Base-by-base conservation (phyloP, 2,888 invertebrate genomes). In the Caenorhabditis afra region DNA sequence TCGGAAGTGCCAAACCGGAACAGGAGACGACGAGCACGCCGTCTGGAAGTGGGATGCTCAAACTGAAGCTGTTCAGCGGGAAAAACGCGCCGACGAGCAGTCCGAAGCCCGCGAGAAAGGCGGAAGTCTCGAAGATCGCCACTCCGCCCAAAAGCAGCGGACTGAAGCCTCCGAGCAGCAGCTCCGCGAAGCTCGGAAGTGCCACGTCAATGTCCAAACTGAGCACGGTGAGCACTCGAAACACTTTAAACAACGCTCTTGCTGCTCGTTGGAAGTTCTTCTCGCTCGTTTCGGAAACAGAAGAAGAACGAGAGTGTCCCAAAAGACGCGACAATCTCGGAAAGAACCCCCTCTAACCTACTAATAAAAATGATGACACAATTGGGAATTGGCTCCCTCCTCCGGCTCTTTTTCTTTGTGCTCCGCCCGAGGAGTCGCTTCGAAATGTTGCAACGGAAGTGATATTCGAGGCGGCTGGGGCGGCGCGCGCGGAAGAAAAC, bases 311-410 rank as follows among this genome's bases (percentile, higher is more conserved):
- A 37, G 12, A 50, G 44, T 35, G n/a, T 45, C 45, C 18, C 45
- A 41, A 44, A 52, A 52, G 29, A 29, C 29, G 29, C 29, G 29
- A 29, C 29, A 29, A 29, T 29, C 29, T 29, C 29, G 29, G 29
- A 29, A 29, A 29, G 29, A 29, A 29, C 29, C 29, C 4, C n/a
- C n/a, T n/a, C 53, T n/a, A 71, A 71, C 71, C 71, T 71, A 64
- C 62, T 64, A 57, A 71, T 71, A 71, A 71, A 71, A 71, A 71
- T 71, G 71, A 71, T 71, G 62, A 71, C 47, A 55, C 71, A 57
- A 62, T 50, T 71, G 71, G 71, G 71, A 71, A 71, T 71, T 71
- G 71, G 55, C 55, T 71, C 53, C 49, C 61, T 29, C 55, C 16
- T 62, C 23, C 35, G 18, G 45, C 22, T 20, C 53, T 71, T 45